phyloP scores from a whole-genome alignment of 2,113 vertebrate genomes.

The Ornithorhynchus anatinus region DNA sequence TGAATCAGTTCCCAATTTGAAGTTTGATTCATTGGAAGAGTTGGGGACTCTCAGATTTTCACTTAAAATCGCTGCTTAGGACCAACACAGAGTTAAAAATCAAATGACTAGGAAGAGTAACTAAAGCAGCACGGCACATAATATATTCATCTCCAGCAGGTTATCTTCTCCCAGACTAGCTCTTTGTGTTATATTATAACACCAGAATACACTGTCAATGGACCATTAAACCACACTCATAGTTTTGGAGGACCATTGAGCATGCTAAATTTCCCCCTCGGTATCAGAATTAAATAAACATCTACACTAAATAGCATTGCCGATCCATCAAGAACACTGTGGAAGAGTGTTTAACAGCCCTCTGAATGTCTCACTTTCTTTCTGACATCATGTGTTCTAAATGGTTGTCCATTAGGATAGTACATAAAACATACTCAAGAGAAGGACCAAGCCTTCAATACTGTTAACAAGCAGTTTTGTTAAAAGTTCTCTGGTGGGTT shows the following conservation, averaged over 20 bases:
- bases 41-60: too few species aligned
- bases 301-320: not conserved
- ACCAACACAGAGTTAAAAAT: too few species aligned
- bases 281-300: conserved; percentile 31
- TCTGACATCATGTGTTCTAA: not conserved
- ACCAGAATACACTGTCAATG: not conserved
- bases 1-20: too few species aligned
- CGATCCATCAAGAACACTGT: not conserved
- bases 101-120: too few species aligned
- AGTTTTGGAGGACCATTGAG: conserved; percentile 17
- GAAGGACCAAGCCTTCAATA: not conserved
- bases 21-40: too few species aligned
- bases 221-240: conserved; percentile 1
- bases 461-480: not conserved
- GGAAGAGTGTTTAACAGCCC: conserved; percentile 13
- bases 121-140: too few species aligned
- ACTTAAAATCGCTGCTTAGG: too few species aligned
- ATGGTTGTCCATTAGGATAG: not conserved
- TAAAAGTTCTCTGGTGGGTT: not conserved
- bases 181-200: not conserved
- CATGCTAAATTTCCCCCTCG: not conserved
- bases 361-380: conserved; percentile 20
- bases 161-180: not conserved
- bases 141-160: not conserved
- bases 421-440: not conserved